Conservation (phyloP, 2,113 vertebrate genomes). For the Nerophis ophidion region DNA sequence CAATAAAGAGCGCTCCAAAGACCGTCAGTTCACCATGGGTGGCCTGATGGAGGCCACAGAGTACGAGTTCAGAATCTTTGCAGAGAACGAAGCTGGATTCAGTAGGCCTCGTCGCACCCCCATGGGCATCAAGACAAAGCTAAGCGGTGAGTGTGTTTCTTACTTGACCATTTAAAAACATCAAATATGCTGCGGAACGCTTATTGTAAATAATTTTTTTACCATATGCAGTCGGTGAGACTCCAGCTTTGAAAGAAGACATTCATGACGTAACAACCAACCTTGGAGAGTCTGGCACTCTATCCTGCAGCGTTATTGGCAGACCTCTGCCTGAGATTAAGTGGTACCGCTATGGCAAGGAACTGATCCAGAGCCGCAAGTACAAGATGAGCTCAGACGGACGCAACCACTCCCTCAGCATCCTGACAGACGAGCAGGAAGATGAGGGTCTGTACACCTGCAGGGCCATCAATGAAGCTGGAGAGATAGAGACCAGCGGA, state of each 20-base stretch:
- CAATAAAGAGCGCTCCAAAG: slow-evolving; percentile 90
- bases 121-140: slow-evolving; percentile 93
- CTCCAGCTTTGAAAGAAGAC: slow-evolving; percentile 84
- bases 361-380: slow-evolving; percentile 93
- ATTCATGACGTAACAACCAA: slow-evolving; percentile 88
- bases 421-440: slow-evolving; percentile 94
- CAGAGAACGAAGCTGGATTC: slow-evolving; percentile 90
- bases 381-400: slow-evolving; percentile 99
- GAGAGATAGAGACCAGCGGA: slow-evolving; percentile 92
- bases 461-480: slow-evolving; percentile 86
- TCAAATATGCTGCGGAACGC: background rate
- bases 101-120: slow-evolving; percentile 92
- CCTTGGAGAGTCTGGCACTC: slow-evolving; percentile 84
- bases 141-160: slow-evolving; percentile 78
- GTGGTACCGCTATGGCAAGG: slow-evolving; percentile 95
- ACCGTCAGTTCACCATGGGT: slow-evolving; percentile 92
- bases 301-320: slow-evolving; percentile 90
- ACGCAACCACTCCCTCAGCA: slow-evolving; percentile 86
- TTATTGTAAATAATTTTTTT: background rate
- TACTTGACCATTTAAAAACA: background rate
- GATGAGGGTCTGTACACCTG: slow-evolving; percentile 97
- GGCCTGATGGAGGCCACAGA: slow-evolving; percentile 94
- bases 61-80: slow-evolving; percentile 94
- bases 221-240: slow-evolving; percentile 83
- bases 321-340: slow-evolving; percentile 96